Evolutionary conservation across 2,113 vertebrate species (phyloP).

Genomic region (Cottus gobio): DNA sequence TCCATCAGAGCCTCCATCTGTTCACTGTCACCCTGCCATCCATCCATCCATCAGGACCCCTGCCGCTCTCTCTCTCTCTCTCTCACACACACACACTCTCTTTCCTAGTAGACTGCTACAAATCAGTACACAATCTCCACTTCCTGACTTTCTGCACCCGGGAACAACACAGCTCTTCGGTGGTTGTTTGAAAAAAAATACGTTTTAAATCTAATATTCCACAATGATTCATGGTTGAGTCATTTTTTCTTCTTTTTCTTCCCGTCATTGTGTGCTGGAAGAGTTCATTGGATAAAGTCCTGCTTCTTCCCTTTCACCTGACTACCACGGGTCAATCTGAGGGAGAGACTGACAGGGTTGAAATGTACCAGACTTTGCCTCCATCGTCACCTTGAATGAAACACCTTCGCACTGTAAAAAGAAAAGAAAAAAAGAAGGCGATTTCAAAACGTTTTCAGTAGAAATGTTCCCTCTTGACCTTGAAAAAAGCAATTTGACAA

Average conservation of each 20-base stretch:
- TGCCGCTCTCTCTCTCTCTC: not conserved
- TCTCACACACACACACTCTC: not conserved
- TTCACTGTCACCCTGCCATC: constrained; percentile 70
- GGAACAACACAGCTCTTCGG: not conserved
- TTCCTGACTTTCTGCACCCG: not conserved
- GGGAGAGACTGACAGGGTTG: not conserved
- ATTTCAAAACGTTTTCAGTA: not conserved
- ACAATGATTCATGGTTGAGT: not conserved
- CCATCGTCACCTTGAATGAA: not conserved
- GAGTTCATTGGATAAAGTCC: not conserved
- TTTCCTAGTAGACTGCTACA: not conserved
- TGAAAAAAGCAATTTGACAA: not conserved
- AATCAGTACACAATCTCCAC: constrained; percentile 4
- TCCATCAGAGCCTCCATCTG: constrained; percentile 80
- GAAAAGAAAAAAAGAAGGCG: no score
- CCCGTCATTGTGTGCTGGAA: not conserved
- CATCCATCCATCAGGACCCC: constrained; percentile 42
- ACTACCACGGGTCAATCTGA: not conserved
- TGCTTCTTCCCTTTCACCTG: not conserved
- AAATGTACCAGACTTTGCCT: not conserved
- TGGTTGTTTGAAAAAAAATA: not conserved
- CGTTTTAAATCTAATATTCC: not conserved
- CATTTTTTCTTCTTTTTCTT: not conserved
- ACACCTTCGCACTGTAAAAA: not conserved
- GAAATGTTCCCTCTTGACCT: not conserved